Base-by-base conservation (phyloP, 23 tunicate species). In the Styela clava region DNA sequence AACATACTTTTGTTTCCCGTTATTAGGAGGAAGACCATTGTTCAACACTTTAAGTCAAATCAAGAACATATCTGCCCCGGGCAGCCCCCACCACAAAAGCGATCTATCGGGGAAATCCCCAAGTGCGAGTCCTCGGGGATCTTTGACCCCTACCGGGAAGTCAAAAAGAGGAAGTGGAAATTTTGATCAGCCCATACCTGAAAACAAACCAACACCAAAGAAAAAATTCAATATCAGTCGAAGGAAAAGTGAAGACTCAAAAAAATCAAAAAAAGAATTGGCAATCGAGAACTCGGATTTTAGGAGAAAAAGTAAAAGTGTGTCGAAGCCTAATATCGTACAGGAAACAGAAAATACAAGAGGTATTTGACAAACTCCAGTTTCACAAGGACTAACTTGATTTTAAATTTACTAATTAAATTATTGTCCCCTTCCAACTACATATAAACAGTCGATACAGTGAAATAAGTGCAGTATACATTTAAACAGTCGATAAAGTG, bases 1-100 rank as follows among this genome's bases (percentile, higher is more conserved):
- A n/a, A n/a, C n/a, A n/a, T n/a, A n/a, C n/a, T n/a, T n/a, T n/a
- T n/a, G n/a, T n/a, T n/a, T n/a, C n/a, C n/a, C n/a, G n/a, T n/a
- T n/a, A 33, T n/a, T 35, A 89, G 95, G 95, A 20, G 80, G 85
- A 78, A 80, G 81, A 44, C 95, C 95, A 24, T 61, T 89, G 30
- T 68, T 69, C 64, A 79, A 81, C 25, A 83, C 89, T 9, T 71
- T 89, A 23, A 72, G 84, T 16, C 83, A 86, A 79, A 89, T 89
- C 52, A 89, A 85, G 79, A 89, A 89, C 62, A 80, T 85, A 23
- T 31, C 79, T 12, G 34, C 69, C 9, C 71, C 64, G 27, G 73
- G 82, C n/a, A 79, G 67, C 37, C 32, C 56, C 3, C 52, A 62
- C 26, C 69, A 52, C 56, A 29, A 62, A 2, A 22, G 63, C n/a